Evolutionary conservation across 2,113 vertebrate genomes (phyloP), one percentile per base, ranked within the genome.

Genomic region (Cavia porcellus): DNA sequence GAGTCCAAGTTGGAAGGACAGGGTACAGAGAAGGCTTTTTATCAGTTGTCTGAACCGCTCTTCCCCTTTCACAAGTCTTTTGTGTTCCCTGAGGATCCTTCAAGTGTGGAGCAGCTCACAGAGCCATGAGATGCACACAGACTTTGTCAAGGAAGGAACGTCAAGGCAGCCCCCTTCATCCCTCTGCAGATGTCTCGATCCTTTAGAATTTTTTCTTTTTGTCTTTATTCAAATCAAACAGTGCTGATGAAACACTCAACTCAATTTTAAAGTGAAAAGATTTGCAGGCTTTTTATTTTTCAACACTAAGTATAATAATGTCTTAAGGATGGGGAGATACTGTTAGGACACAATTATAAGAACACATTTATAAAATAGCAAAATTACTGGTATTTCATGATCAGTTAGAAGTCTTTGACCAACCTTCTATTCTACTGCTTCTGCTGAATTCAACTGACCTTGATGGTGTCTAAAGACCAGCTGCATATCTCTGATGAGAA

Each of bases 1-100:
- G 77, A 77, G 82, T 87, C 90, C 90, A 92, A 97, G 94, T 24
- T 42, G 75, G 91, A 95, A 87, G 84, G 25, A 70, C 84, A 64
- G 93, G 68, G 96, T 61, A 79, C 96, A 96, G 96, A 96, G 94
- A 90, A 92, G 87, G 82, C 92, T 97, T 97, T 96, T 50, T 74
- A 68, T 50, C 2, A 4, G 5, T 61, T 59, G 59, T 74, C 79
- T 90, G 84, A 75, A 55, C 45, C 19, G 70, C 42, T 61, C 66
- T 77, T 79, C 83, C 83, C 70, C 72, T 92, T 61, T 91, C 70
- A 94, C 30, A 35, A 66, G 87, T 89, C 92, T 32, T 32, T 89
- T 97, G 90, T 70, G 19, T 17, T 79, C 92, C 59, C 38, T 0
- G 0, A 94, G 75, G 87, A 52, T 80, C 96, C 72, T 15, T 89